These are phyloP conservation scores for Aplochiton taeniatus DNA, from an alignment of 2,797 vertebrate genomes.

Conservation along the genomic window DNA sequence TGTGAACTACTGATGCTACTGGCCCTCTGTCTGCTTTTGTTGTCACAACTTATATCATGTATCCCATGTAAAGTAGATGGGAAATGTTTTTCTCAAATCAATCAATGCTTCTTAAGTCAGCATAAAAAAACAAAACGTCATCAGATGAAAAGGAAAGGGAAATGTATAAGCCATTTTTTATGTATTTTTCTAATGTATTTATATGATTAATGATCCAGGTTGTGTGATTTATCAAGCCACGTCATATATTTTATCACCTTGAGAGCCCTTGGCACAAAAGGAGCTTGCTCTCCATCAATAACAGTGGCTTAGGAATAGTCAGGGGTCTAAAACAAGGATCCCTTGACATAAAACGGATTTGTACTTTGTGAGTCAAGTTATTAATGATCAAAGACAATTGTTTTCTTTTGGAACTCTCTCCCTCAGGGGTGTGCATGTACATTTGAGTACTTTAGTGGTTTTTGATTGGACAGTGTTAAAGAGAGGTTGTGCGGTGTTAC, in stretches of 20 bases:
- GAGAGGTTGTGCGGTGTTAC: too few relatives aligned
- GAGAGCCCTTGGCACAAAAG: slow-evolving; percentile 33
- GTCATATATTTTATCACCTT: slow-evolving; percentile 27
- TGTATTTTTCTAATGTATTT: slow-evolving; percentile 11
- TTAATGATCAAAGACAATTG: too few relatives aligned
- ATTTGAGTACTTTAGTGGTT: too few relatives aligned
- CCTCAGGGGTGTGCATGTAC: too few relatives aligned
- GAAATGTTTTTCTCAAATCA: neutral
- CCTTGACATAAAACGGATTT: slow-evolving; percentile 4
- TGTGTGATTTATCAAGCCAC: slow-evolving; percentile 26
- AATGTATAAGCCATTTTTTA: neutral
- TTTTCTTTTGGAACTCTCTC: too few relatives aligned
- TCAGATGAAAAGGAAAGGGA: neutral
- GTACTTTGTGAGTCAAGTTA: neutral
- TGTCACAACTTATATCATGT: too few relatives aligned
- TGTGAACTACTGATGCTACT: too few relatives aligned
- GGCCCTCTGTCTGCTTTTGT: too few relatives aligned
- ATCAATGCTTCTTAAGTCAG: too few relatives aligned
- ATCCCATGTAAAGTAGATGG: too few relatives aligned
- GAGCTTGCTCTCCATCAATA: neutral
- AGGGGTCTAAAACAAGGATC: neutral
- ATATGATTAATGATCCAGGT: slow-evolving; percentile 20
- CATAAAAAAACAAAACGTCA: neutral
- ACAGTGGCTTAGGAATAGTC: slow-evolving; percentile 10
- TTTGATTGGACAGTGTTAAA: too few relatives aligned